These are phyloP conservation scores for Agrochola circellaris DNA, from an alignment of 2,888 invertebrate genomes.

Conservation along the genomic window DNA sequence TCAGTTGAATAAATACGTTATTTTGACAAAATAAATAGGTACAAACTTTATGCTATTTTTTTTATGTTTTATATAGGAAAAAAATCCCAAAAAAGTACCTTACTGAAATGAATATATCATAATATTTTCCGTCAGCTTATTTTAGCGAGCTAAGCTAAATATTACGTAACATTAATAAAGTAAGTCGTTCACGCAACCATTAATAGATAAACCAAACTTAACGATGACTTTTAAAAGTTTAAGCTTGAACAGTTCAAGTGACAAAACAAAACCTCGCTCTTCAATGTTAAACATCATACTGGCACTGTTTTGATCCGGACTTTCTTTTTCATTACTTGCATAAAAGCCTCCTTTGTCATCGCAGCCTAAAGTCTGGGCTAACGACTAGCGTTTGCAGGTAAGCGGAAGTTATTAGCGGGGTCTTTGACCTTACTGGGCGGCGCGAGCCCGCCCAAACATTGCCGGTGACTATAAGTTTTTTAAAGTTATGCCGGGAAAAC, in stretches of 20 bases:
- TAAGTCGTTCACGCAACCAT: slow-evolving; percentile 19
- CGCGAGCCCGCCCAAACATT: slow-evolving; percentile 83
- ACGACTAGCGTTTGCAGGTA: slow-evolving; percentile 83
- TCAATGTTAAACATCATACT: slow-evolving; percentile 29
- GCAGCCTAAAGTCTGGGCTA: slow-evolving; percentile 70
- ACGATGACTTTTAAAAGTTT: slow-evolving; percentile 22
- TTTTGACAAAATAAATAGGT: too few species aligned
- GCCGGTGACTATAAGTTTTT: slow-evolving; percentile 70
- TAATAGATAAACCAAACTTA: background rate
- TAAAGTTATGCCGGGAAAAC: background rate
- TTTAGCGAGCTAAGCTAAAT: background rate
- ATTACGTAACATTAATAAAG: background rate
- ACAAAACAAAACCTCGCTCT: slow-evolving; percentile 5
- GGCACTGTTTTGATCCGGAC: slow-evolving; percentile 40
- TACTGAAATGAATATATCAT: background rate
- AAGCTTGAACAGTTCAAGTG: background rate
- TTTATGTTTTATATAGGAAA: background rate
- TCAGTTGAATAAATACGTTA: too few species aligned
- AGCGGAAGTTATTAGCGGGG: slow-evolving; percentile 89
- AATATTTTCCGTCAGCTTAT: background rate
- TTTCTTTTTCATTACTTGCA: slow-evolving; percentile 65
- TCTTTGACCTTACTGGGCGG: slow-evolving; percentile 76
- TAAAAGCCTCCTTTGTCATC: slow-evolving; percentile 71
- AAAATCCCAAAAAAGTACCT: background rate
- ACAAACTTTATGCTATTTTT: too few species aligned